Percentiles rank a stretch among this genome's conserved stretches.
phyloP scores from a whole-genome alignment of 2,113 vertebrate genomes.

The Fulmarus glacialis region DNA sequence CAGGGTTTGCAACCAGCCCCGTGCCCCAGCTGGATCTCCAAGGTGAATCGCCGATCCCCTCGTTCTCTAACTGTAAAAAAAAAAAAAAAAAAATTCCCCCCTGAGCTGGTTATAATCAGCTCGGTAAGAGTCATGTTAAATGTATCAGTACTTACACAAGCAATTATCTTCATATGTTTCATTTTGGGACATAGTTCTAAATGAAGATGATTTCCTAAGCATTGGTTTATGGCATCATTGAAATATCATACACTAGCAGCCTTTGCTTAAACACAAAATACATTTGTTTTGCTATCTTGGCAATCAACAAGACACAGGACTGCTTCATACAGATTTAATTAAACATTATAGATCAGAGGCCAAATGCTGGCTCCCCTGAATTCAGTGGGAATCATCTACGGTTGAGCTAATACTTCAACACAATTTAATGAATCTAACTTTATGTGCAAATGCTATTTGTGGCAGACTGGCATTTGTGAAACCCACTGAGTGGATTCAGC shows the following conservation, averaged over 20 bases:
- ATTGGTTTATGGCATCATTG: background rate
- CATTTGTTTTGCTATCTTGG: background rate
- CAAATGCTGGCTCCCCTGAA: background rate
- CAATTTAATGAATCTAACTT: background rate
- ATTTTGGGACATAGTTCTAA: background rate
- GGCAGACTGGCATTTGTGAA: background rate
- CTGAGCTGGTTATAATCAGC: background rate
- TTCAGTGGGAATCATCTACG: background rate
- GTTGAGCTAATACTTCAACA: background rate
- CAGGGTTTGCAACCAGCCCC: background rate
- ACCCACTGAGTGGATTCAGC: background rate
- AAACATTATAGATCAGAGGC: background rate
- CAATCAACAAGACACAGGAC: background rate
- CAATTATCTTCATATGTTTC: background rate
- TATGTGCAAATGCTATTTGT: background rate
- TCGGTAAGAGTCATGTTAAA: background rate
- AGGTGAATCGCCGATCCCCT: accelerated
- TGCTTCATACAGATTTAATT: background rate
- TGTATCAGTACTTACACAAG: background rate
- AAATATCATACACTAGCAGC: background rate
- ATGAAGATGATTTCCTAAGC: background rate
- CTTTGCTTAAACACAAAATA: background rate
- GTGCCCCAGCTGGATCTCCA: background rate
- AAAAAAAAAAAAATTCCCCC: too few species aligned
- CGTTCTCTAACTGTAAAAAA: background rate